Conservation (phyloP, 2,888 invertebrate species). For the Phlogophora meticulosa region DNA sequence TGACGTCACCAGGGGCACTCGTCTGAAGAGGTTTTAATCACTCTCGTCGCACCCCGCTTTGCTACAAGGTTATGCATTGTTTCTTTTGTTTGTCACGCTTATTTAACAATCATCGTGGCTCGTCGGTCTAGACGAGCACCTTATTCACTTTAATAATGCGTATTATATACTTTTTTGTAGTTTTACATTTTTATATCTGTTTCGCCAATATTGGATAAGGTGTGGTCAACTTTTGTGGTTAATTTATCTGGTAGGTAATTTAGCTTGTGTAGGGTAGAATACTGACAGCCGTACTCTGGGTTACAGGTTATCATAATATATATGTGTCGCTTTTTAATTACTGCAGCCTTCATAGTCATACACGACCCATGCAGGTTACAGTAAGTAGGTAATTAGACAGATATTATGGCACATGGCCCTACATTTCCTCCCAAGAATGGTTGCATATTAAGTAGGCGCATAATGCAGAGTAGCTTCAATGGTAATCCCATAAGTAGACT, state of each 20-base stretch:
- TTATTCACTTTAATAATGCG: conserved; percentile 24
- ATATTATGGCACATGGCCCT: background rate
- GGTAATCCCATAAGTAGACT: conserved; percentile 16
- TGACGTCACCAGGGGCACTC: conserved; percentile 60
- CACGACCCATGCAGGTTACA: too few species aligned
- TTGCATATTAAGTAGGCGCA: conserved; percentile 8
- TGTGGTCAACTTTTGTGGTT: too few species aligned
- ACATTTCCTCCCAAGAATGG: background rate
- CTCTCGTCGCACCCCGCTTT: conserved; percentile 66
- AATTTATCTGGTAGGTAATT: too few species aligned
- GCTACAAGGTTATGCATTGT: conserved; percentile 74
- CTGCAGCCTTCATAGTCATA: too few species aligned
- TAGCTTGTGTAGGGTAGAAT: too few species aligned
- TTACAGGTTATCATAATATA: too few species aligned
- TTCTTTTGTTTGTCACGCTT: conserved; percentile 67
- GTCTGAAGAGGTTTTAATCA: conserved; percentile 67
- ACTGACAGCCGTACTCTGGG: too few species aligned
- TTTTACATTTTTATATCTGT: background rate
- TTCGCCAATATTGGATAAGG: background rate
- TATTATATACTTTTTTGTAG: background rate
- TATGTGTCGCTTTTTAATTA: too few species aligned
- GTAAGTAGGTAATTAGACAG: background rate
- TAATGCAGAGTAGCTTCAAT: conserved; percentile 11
- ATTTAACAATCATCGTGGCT: conserved; percentile 55
- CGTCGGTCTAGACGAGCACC: conserved; percentile 7